Evolutionary conservation across 2,797 vertebrate species (phyloP).

Genomic region (Nannoperca obscura): DNA sequence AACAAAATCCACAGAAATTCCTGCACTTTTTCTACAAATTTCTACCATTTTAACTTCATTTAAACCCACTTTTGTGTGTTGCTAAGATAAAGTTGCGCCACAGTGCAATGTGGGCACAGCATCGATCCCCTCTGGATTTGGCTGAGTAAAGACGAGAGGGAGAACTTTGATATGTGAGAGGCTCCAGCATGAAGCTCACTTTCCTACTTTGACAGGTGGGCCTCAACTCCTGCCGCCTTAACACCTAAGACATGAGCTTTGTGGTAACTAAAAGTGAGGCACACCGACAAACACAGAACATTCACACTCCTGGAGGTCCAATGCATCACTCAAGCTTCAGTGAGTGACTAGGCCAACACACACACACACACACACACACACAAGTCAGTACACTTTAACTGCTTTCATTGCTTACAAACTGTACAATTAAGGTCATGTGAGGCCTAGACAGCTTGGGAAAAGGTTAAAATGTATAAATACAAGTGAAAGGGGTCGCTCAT

Average conservation of each 20-base stretch:
- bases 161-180: conserved; percentile 59
- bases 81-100: not conserved
- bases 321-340: conserved; percentile 15
- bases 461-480: not conserved
- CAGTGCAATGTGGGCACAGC: conserved; percentile 1
- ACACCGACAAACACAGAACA: conserved; percentile 26
- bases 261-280: conserved; percentile 52
- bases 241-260: conserved; percentile 56
- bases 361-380: not conserved
- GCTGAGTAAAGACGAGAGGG: conserved; percentile 10
- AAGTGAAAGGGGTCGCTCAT: not conserved
- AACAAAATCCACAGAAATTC: not conserved
- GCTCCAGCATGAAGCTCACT: conserved; percentile 43
- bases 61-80: not conserved
- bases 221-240: conserved; percentile 42
- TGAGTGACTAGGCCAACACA: not conserved
- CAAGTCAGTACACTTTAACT: conserved; percentile 11
- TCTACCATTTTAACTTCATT: not conserved
- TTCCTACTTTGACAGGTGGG: conserved; percentile 57
- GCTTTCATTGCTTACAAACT: conserved; percentile 23
- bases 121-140: conserved; percentile 28
- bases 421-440: conserved; percentile 3
- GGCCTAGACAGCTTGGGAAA: not conserved
- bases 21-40: not conserved
- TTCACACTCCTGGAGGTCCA: conserved; percentile 17